A percentile compares a stretch with the other conserved stretches of the same genome.
phyloP scores from a whole-genome alignment of 2,888 invertebrate species.

The Drosophila maculinotata region DNA sequence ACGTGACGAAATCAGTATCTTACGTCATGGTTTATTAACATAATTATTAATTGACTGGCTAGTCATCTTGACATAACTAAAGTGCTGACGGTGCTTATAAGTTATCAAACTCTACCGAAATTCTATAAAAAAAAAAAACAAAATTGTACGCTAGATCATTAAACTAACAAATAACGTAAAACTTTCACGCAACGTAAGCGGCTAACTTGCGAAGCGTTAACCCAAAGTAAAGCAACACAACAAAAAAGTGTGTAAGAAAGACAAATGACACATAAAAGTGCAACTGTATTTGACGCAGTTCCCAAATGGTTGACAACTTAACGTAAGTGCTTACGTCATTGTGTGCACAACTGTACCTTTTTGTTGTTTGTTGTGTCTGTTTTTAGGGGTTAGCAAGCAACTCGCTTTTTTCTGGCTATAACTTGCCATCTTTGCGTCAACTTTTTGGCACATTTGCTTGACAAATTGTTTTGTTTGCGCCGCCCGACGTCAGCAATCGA shows the following conservation, averaged over 20 bases:
- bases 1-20: neutral
- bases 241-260: conserved; percentile 9
- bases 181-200: conserved; percentile 8
- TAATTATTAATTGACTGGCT: no score
- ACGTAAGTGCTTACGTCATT: conserved; percentile 72
- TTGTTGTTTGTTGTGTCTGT: conserved; percentile 6
- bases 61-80: no score
- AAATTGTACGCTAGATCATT: neutral
- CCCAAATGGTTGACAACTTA: conserved; percentile 55
- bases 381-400: conserved; percentile 4
- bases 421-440: conserved; percentile 70
- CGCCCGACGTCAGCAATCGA: conserved; percentile 55
- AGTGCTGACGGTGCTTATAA: neutral
- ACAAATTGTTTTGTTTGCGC: conserved; percentile 76
- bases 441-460: conserved; percentile 77
- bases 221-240: neutral
- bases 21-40: no score
- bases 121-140: neutral
- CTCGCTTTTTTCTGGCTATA: conserved; percentile 49
- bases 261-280: conserved; percentile 47
- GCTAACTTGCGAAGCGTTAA: neutral
- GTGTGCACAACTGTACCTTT: conserved; percentile 61
- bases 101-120: neutral
- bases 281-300: conserved; percentile 43
- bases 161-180: conserved; percentile 13